Evolutionary conservation across 2,797 vertebrate genomes (phyloP).

Genomic region (Acanthurus leucopareius): DNA sequence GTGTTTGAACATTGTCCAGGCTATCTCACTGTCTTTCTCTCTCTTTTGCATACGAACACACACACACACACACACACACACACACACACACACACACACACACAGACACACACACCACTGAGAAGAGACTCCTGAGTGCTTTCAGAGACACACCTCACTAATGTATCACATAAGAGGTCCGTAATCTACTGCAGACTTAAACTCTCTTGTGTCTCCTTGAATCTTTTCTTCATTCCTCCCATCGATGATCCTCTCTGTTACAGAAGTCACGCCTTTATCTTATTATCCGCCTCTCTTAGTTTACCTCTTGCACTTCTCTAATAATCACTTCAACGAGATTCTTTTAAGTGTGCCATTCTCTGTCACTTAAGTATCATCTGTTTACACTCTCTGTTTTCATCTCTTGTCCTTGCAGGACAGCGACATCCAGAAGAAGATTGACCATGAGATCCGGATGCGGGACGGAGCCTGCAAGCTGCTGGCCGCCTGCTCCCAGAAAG

Average conservation of each 20-base stretch:
- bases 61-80: slow-evolving; percentile 22
- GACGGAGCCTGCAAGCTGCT: slow-evolving; percentile 94
- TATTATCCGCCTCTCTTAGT: not conserved
- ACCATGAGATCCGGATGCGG: slow-evolving; percentile 95
- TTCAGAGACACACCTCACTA: slow-evolving; percentile 43
- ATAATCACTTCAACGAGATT: not conserved
- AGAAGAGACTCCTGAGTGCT: slow-evolving; percentile 32
- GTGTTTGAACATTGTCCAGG: slow-evolving; percentile 31
- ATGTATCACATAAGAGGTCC: slow-evolving; percentile 29
- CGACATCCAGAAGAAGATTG: slow-evolving; percentile 94
- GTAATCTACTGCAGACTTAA: slow-evolving; percentile 17
- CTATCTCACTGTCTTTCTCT: not conserved
- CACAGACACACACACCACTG: slow-evolving; percentile 14
- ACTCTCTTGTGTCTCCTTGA: slow-evolving; percentile 3
- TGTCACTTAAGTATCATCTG: not conserved
- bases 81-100: slow-evolving; percentile 9
- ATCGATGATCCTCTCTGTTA: slow-evolving; percentile 1
- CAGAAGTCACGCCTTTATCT: not conserved
- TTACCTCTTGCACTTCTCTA: not conserved
- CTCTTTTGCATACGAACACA: slow-evolving; percentile 2
- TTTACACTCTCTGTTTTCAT: not conserved
- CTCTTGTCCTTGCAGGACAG: slow-evolving; percentile 86
- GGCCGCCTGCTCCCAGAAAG: slow-evolving; percentile 92
- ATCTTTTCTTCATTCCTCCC: not conserved
- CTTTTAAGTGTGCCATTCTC: slow-evolving; percentile 1